Conservation (phyloP, 2,888 invertebrate genomes). For the Polydrusus cervinus region DNA sequence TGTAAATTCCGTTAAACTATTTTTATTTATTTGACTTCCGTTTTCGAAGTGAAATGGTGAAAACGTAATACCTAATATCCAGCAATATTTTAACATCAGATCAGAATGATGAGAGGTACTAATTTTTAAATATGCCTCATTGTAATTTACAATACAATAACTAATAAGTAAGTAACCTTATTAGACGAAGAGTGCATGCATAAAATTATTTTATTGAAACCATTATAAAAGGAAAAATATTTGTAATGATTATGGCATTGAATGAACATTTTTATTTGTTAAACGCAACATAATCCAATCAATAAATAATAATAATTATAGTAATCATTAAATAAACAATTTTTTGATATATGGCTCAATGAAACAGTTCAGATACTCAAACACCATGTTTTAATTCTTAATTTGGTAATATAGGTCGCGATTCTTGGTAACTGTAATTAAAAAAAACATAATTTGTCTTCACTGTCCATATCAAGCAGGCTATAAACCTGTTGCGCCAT, state of each 20-base stretch:
- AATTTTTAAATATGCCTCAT: no score
- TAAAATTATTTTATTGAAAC: background rate
- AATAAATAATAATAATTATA: conserved; percentile 3
- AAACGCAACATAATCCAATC: conserved; percentile 1
- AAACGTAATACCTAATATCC: no score
- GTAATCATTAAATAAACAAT: conserved; percentile 8
- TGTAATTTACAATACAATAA: no score
- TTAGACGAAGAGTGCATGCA: background rate
- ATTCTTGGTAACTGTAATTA: background rate
- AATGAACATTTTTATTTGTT: background rate
- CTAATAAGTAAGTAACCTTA: background rate
- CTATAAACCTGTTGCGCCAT: no score
- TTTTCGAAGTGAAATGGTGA: no score
- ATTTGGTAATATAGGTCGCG: conserved; percentile 1
- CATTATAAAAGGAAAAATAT: no score
- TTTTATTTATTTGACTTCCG: no score
- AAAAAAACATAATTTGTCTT: no score
- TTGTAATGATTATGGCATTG: conserved; percentile 13
- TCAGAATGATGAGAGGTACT: no score
- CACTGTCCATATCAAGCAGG: no score
- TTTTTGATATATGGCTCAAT: background rate
- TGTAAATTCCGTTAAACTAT: no score
- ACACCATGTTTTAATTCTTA: background rate
- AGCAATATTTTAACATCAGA: no score
- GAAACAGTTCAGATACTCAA: background rate